A percentile compares a stretch with the other conserved stretches of the same genome.
Conservation (phyloP, 2,113 vertebrate genomes). For the Madoqua kirkii region DNA sequence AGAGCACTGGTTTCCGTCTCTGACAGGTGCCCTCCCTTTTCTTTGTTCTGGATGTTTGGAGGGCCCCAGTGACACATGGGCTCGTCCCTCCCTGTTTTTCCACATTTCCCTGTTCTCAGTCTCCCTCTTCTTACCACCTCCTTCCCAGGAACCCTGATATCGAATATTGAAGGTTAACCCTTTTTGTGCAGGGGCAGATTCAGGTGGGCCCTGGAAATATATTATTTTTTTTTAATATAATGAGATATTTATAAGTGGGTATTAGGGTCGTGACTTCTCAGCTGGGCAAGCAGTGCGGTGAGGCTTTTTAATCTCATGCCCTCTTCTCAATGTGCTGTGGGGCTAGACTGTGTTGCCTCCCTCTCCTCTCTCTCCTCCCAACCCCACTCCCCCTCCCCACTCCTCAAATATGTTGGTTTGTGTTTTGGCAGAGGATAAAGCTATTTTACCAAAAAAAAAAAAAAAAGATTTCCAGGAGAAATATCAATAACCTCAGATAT, state of each 20-base stretch:
- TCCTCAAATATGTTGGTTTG: slow-evolving; percentile 41
- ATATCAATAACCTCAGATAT: no score
- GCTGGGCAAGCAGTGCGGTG: neutral
- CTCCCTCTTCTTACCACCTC: neutral
- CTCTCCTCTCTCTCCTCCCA: neutral
- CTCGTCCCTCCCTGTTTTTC: neutral
- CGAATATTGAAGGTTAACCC: slow-evolving; percentile 17
- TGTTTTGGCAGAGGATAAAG: slow-evolving; percentile 67
- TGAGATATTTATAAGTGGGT: slow-evolving; percentile 70
- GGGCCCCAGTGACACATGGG: neutral
- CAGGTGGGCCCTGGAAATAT: slow-evolving; percentile 48
- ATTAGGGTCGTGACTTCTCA: slow-evolving; percentile 50
- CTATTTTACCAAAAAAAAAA: slow-evolving; percentile 64
- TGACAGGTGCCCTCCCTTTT: neutral
- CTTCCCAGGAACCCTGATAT: neutral
- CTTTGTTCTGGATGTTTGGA: neutral
- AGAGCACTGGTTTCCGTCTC: neutral
- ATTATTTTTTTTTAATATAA: slow-evolving; percentile 65
- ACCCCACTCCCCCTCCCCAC: fast-evolving
- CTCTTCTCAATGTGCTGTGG: neutral
- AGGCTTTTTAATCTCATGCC: neutral
- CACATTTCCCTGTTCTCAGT: neutral
- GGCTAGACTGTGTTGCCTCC: neutral
- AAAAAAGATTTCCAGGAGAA: no score
- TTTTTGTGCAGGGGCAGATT: slow-evolving; percentile 37